phyloP scores from a whole-genome alignment of 2,888 invertebrate genomes.

The Tetragonisca angustula region DNA sequence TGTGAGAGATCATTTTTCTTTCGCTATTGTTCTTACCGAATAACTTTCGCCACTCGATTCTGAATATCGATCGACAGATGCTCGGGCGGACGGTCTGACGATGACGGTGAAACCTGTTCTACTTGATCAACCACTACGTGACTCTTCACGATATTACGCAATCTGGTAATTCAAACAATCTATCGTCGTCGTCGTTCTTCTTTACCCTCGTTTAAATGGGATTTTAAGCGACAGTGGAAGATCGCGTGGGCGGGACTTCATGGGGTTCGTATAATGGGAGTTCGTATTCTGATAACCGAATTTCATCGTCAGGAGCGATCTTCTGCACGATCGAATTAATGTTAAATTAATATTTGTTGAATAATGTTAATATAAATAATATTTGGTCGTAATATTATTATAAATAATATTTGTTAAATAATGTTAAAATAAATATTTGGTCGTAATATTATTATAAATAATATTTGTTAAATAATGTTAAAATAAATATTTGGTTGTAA shows the following conservation, averaged over 20 bases:
- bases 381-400: too few species aligned
- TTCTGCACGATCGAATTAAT: too few species aligned
- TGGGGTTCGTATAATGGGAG: not conserved
- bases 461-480: too few species aligned
- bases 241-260: not conserved
- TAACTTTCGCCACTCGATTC: slow-evolving; percentile 15
- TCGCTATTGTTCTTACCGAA: not conserved
- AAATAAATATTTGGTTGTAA: too few species aligned
- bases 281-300: not conserved
- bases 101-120: slow-evolving; percentile 26
- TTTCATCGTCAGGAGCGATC: too few species aligned
- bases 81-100: not conserved
- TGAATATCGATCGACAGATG: slow-evolving; percentile 17
- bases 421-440: too few species aligned
- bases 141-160: slow-evolving; percentile 30
- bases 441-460: too few species aligned
- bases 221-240: not conserved
- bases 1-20: too few species aligned
- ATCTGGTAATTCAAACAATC: slow-evolving; percentile 33
- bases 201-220: not conserved
- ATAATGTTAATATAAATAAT: too few species aligned
- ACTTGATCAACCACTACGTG: not conserved
- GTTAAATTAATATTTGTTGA: too few species aligned
- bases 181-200: slow-evolving; percentile 28
- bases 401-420: too few species aligned